Evolutionary conservation across 2,797 vertebrate species (phyloP).

Genomic region (Yasuhikotakia modesta): DNA sequence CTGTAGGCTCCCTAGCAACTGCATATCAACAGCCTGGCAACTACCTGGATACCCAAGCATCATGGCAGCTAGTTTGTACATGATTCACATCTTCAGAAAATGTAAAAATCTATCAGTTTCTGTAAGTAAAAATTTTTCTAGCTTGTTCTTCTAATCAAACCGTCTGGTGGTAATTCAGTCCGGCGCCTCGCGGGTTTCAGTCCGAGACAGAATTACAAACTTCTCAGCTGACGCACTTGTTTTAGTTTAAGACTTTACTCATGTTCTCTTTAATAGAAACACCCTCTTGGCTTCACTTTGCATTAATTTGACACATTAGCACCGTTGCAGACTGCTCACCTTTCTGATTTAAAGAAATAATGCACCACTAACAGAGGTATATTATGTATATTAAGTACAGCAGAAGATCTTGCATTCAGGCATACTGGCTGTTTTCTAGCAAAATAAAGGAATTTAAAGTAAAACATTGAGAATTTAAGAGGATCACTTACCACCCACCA

Average conservation of each 20-base stretch:
- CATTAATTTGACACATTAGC: constrained; percentile 40
- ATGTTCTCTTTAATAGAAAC: constrained; percentile 54
- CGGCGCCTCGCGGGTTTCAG: constrained; percentile 12
- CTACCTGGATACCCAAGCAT: background rate
- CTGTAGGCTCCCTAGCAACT: background rate
- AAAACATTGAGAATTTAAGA: background rate
- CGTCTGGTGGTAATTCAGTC: constrained; percentile 35
- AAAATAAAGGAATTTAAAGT: background rate
- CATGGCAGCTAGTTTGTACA: background rate
- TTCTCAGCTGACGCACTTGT: constrained; percentile 48
- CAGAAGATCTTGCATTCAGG: background rate
- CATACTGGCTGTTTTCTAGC: background rate
- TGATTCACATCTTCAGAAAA: background rate
- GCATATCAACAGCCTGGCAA: background rate
- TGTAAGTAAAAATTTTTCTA: constrained; percentile 21
- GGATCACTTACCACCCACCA: constrained; percentile 97
- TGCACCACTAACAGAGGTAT: background rate
- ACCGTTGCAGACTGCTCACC: constrained; percentile 30
- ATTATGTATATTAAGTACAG: constrained; percentile 12
- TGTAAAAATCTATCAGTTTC: background rate
- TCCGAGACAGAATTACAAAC: constrained; percentile 39
- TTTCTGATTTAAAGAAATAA: constrained; percentile 9
- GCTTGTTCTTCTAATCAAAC: background rate
- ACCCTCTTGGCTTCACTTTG: constrained; percentile 13
- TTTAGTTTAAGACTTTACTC: constrained; percentile 49